These are phyloP conservation scores for Eurytoma californica DNA, from an alignment of 2,888 invertebrate species.

Conservation along the genomic window DNA sequence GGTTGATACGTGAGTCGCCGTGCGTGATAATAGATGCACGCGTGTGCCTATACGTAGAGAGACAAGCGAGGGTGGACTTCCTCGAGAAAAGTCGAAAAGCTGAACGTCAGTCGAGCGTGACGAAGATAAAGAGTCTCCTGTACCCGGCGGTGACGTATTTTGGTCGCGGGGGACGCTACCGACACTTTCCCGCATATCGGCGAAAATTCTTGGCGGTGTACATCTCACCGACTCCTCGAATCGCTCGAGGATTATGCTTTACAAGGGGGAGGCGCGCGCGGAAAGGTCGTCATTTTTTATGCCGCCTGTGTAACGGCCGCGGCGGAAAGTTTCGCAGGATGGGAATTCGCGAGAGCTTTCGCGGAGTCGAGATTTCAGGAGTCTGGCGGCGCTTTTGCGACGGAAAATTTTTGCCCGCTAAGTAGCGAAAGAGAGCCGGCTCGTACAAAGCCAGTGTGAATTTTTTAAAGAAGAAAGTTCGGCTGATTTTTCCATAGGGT, in stretches of 20 bases:
- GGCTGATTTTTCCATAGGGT: too few species aligned
- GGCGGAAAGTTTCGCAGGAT: constrained; percentile 26
- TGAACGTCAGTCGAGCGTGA: constrained; percentile 47
- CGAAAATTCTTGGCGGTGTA: constrained; percentile 7
- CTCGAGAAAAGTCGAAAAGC: constrained; percentile 30
- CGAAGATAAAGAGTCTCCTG: constrained; percentile 44
- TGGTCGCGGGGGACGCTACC: constrained; percentile 17
- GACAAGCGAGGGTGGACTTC: neutral
- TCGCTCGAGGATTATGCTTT: constrained; percentile 44
- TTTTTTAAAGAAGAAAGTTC: too few species aligned
- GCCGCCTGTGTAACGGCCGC: neutral
- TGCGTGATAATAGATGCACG: too few species aligned
- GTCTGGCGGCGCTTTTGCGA: too few species aligned
- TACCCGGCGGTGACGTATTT: constrained; percentile 30
- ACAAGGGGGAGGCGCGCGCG: constrained; percentile 22
- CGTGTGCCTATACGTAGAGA: neutral
- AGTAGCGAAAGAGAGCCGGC: too few species aligned
- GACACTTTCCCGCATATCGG: neutral
- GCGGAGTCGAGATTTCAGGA: constrained; percentile 2
- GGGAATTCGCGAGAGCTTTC: constrained; percentile 28
- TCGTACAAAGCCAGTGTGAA: too few species aligned
- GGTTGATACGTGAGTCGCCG: too few species aligned
- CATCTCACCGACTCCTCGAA: constrained; percentile 20
- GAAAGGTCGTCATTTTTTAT: constrained; percentile 41
- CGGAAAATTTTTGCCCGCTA: too few species aligned